A percentile compares a stretch with the other conserved stretches of the same genome.
These are phyloP conservation scores for Aleiodes alternator DNA, from an alignment of 2,888 invertebrate species.

Conservation along the genomic window DNA sequence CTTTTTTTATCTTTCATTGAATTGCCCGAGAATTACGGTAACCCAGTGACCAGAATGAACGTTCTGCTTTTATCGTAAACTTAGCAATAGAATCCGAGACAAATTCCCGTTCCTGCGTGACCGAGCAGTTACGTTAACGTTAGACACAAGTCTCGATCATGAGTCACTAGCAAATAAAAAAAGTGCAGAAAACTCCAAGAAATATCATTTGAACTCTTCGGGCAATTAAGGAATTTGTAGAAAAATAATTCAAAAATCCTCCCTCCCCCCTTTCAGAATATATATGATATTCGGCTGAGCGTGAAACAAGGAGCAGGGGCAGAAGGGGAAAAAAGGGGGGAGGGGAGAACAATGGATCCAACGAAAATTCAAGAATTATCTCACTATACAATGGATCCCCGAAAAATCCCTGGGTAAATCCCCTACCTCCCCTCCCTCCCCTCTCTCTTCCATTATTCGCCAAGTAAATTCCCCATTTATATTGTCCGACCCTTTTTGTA, in stretches of 20 bases:
- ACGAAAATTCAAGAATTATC: conserved; percentile 36
- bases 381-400: neutral
- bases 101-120: conserved; percentile 44
- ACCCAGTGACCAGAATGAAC: conserved; percentile 38
- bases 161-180: conserved; percentile 25
- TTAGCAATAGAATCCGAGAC: conserved; percentile 38
- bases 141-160: neutral
- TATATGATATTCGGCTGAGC: too few relatives aligned
- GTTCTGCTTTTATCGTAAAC: conserved; percentile 41
- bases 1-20: too few relatives aligned
- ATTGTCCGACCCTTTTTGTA: too few relatives aligned
- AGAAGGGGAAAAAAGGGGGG: too few relatives aligned
- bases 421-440: too few relatives aligned
- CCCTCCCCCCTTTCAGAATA: too few relatives aligned
- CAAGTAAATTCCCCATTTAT: too few relatives aligned
- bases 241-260: too few relatives aligned
- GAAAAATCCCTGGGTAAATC: too few relatives aligned
- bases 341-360: conserved; percentile 22
- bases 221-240: too few relatives aligned
- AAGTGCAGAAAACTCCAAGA: neutral
- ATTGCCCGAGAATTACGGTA: conserved; percentile 30
- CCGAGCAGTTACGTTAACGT: conserved; percentile 32
- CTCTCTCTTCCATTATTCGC: too few relatives aligned
- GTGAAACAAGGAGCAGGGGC: too few relatives aligned
- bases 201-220: neutral